Percentiles rank a stretch among this genome's conserved stretches.
These are phyloP conservation scores for Horisme vitalbata DNA, from an alignment of 2,888 invertebrate species.

Conservation along the genomic window DNA sequence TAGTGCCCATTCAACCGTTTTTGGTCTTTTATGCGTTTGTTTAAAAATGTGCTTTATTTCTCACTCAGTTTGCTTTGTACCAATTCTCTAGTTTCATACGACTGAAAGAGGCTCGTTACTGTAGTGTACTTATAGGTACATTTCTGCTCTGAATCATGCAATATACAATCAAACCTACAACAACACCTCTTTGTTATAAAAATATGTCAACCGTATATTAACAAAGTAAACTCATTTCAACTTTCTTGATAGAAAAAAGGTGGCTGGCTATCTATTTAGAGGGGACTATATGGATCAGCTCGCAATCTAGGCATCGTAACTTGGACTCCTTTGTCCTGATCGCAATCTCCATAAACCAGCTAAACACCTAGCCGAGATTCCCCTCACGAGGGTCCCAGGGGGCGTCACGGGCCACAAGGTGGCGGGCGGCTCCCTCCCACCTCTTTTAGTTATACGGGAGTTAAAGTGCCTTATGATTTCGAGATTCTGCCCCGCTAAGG, in stretches of 20 bases:
- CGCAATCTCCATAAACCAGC: slow-evolving; percentile 81
- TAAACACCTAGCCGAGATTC: slow-evolving; percentile 77
- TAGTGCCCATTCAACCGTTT: slow-evolving; percentile 20
- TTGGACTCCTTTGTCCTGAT: slow-evolving; percentile 77
- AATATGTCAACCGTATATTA: slow-evolving; percentile 21
- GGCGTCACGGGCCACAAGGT: slow-evolving; percentile 31
- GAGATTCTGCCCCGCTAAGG: slow-evolving; percentile 52
- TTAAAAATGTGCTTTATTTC: slow-evolving; percentile 8
- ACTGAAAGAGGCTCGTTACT: slow-evolving; percentile 3
- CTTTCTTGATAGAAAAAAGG: slow-evolving; percentile 50
- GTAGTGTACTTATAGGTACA: slow-evolving; percentile 25
- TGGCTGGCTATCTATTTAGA: slow-evolving; percentile 47
- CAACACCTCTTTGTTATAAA: slow-evolving; percentile 24
- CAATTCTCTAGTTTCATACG: slow-evolving; percentile 13
- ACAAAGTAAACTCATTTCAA: slow-evolving; percentile 40
- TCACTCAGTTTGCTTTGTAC: slow-evolving; percentile 1
- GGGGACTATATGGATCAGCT: slow-evolving; percentile 63
- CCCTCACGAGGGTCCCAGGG: slow-evolving; percentile 51
- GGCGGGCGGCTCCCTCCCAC: slow-evolving; percentile 33
- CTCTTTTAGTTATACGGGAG: slow-evolving; percentile 60
- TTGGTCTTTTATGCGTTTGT: slow-evolving; percentile 14
- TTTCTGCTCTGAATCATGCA: slow-evolving; percentile 25
- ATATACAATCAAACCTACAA: slow-evolving; percentile 17
- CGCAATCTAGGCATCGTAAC: slow-evolving; percentile 70
- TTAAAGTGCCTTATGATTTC: slow-evolving; percentile 70